A percentile compares a stretch with the other conserved stretches of the same genome.
These are phyloP conservation scores for Ericerus pela DNA, from an alignment of 1,140 invertebrate genomes.

Conservation along the genomic window DNA sequence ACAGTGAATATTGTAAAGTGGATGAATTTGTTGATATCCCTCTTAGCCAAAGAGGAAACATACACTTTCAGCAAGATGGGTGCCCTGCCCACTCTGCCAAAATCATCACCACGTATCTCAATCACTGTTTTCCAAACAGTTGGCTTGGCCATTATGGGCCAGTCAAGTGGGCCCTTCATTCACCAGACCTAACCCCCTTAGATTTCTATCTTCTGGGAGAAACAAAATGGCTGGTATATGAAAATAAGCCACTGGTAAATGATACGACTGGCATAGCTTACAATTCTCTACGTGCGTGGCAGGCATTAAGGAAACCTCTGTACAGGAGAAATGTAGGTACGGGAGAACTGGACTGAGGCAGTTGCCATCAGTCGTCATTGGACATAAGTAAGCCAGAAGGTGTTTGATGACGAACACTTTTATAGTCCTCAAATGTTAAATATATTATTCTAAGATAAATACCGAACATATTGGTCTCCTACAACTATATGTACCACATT, in stretches of 20 bases:
- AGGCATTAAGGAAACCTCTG: no score
- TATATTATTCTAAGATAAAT: no score
- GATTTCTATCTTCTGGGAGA: slow-evolving; percentile 33
- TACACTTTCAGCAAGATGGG: slow-evolving; percentile 31
- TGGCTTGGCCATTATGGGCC: slow-evolving; percentile 32
- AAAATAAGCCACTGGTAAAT: slow-evolving; percentile 1
- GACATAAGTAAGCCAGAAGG: no score
- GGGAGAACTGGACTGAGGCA: no score
- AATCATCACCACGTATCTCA: slow-evolving; percentile 25
- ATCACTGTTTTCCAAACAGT: slow-evolving; percentile 27
- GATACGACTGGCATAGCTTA: no score
- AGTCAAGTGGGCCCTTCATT: slow-evolving; percentile 31
- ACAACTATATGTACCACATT: no score
- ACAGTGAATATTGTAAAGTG: slow-evolving; percentile 21
- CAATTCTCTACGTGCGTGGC: no score
- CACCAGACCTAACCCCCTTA: slow-evolving; percentile 30
- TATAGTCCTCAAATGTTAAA: no score
- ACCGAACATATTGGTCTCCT: no score
- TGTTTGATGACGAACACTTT: no score
- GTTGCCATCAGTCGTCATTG: no score
- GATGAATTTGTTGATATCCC: slow-evolving; percentile 3
- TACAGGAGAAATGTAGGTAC: no score
- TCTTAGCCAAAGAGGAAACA: neutral
- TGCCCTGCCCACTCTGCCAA: slow-evolving; percentile 28
- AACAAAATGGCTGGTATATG: slow-evolving; percentile 28